Base-by-base conservation (phyloP, 2,797 vertebrate genomes). In the Telmatherina bonti region DNA sequence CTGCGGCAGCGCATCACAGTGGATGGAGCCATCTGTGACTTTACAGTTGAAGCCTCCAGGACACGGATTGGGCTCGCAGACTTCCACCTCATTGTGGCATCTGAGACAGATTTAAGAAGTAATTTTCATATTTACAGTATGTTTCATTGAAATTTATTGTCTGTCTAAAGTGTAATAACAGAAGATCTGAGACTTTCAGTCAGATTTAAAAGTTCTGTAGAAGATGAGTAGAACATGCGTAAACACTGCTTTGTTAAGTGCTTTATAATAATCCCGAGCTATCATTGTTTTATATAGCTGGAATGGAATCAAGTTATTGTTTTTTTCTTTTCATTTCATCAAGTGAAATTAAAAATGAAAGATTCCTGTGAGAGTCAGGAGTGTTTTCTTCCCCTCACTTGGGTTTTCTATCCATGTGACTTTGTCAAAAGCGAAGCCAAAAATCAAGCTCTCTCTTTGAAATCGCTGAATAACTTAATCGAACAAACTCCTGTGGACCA, bases 31-130 rank as follows among this genome's bases (percentile, higher is more conserved):
- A 0, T 87, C 85, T 0, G 74, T 81, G 51, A 92, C 88, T 78
- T 90, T 92, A 15, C 96, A 97, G 55, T 84, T 85, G n/a, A 90
- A 95, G 0, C 93, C 88, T 7, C 82, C 91, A 1, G 71, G 87
- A 81, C 97, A 99, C 0, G 94, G 79, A 57, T 94, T 94, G 47
- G 94, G 88, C 0, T 74, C 81, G 78, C 97, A 99, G 0, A 85
- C 84, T 1, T 95, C 91, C 0, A 92, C 67, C 59, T 85, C 61
- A 63, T 89, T 93, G 79, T 95, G 94, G 0, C 98, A 99, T 79
- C 98, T 99, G 33, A 45, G 15, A 4, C 0, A 22, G 7, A 33
- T 22, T 35, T 13, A 1, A 36, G 18, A 12, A 3, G 3, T 45
- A 20, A 41, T 36, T 20, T 8, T 20, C 3, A 65, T 2, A 15